Conservation (phyloP, 1,140 invertebrate species). For the Musca domestica region DNA sequence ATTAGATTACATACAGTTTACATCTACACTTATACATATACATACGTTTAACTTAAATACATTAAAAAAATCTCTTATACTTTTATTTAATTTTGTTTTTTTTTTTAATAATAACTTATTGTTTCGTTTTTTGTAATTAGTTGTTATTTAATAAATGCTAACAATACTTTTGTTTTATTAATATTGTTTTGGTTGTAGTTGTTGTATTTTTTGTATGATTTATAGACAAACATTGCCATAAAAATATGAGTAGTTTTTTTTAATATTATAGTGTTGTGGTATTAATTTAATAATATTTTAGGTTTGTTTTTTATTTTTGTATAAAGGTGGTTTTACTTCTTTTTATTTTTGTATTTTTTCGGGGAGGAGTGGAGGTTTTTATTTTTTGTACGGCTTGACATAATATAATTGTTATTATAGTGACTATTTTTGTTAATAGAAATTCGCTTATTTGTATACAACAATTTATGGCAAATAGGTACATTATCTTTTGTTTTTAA, state of each 20-base stretch:
- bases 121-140: not conserved
- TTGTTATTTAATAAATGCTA: slow-evolving; percentile 7
- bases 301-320: slow-evolving; percentile 3
- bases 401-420: not conserved
- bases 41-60: slow-evolving; percentile 1
- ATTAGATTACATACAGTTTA: too few relatives aligned
- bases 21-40: slow-evolving; percentile 8
- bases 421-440: not conserved
- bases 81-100: slow-evolving; percentile 1
- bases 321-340: slow-evolving; percentile 11
- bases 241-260: slow-evolving; percentile 17
- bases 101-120: not conserved
- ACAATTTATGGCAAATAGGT: not conserved
- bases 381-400: slow-evolving; percentile 12
- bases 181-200: slow-evolving; percentile 9
- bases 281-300: not conserved
- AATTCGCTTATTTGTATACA: not conserved
- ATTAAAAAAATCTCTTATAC: not conserved
- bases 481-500: not conserved
- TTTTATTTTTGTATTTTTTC: not conserved
- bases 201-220: not conserved
- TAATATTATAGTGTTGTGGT: not conserved
- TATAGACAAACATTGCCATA: not conserved
- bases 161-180: slow-evolving; percentile 4
- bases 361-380: not conserved